Evolutionary conservation across 2,797 vertebrate genomes (phyloP).

Genomic region (Coranthus polyacanthus): DNA sequence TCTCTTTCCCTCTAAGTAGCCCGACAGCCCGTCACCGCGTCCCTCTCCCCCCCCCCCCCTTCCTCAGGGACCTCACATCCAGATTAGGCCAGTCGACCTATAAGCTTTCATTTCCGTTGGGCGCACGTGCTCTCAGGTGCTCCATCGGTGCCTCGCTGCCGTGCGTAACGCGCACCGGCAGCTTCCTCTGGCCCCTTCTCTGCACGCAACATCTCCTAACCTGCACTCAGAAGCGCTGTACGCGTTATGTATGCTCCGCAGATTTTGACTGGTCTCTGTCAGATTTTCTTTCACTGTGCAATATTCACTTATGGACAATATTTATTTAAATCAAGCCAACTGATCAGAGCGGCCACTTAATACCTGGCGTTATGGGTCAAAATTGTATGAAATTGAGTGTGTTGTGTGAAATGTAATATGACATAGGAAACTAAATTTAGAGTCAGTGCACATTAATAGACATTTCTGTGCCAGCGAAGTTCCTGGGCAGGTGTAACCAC

Average conservation of each 20-base stretch:
- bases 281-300: too few relatives aligned
- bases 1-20: constrained; percentile 51
- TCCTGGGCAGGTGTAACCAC: too few relatives aligned
- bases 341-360: too few relatives aligned
- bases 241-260: neutral
- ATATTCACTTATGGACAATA: too few relatives aligned
- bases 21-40: constrained; percentile 41
- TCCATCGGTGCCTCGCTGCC: constrained; percentile 27
- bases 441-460: too few relatives aligned
- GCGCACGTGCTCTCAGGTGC: constrained; percentile 54
- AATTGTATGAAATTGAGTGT: too few relatives aligned
- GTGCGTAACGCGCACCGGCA: constrained; percentile 46
- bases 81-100: constrained; percentile 69
- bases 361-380: too few relatives aligned
- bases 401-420: too few relatives aligned
- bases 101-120: constrained; percentile 57
- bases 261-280: too few relatives aligned
- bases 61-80: constrained; percentile 31
- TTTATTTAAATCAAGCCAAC: too few relatives aligned
- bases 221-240: neutral
- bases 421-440: too few relatives aligned
- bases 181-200: neutral
- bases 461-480: too few relatives aligned
- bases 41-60: constrained; percentile 19
- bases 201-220: constrained; percentile 42